These are phyloP conservation scores for Eriocheir sinensis DNA, from an alignment of 1,140 invertebrate genomes.

Conservation along the genomic window DNA sequence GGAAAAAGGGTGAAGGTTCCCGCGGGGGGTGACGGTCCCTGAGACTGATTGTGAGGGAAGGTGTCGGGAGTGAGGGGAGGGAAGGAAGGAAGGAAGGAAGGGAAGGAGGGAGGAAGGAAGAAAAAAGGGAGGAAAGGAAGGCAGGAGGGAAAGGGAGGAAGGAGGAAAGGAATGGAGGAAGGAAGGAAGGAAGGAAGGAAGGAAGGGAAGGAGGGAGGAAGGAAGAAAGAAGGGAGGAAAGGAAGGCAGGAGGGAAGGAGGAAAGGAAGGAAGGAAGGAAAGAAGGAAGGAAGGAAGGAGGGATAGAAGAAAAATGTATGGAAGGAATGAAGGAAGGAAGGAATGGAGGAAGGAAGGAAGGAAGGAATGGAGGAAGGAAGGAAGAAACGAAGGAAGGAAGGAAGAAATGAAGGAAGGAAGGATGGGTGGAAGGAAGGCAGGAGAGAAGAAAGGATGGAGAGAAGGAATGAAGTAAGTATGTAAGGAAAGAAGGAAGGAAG, in stretches of 20 bases:
- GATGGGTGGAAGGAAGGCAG: neutral
- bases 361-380: neutral
- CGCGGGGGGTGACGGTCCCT: no score
- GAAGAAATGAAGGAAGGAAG: neutral
- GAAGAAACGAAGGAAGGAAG: neutral
- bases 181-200: neutral
- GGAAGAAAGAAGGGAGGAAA: neutral
- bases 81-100: neutral
- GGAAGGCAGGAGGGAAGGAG: no score
- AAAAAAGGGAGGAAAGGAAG: neutral
- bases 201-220: neutral
- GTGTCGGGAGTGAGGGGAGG: conserved; percentile 19
- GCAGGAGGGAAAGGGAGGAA: neutral
- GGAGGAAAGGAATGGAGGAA: neutral
- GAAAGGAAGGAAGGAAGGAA: neutral
- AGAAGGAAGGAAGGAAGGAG: neutral
- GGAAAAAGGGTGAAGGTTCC: no score
- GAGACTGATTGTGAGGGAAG: neutral
- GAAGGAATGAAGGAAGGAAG: neutral
- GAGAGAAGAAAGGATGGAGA: neutral
- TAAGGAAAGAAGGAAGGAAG: neutral
- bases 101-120: neutral
- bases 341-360: neutral
- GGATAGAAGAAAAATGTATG: neutral
- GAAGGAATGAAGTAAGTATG: no score